Conservation (phyloP, 2,888 invertebrate genomes). For the Anarsia innoxiella region DNA sequence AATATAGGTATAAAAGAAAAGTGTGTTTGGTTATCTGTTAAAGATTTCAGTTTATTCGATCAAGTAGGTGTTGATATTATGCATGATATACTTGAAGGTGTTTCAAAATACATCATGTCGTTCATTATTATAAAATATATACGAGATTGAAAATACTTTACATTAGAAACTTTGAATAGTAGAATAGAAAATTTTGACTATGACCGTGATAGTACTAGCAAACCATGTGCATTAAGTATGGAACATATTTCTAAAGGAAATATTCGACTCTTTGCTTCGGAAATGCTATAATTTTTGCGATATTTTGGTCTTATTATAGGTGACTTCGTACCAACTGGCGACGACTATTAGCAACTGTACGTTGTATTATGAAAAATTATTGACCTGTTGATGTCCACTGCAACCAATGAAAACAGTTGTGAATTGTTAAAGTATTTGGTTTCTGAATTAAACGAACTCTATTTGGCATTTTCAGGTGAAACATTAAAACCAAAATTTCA, state of each 20-base stretch:
- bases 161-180: not conserved
- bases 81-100: conserved; percentile 18
- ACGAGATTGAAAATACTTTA: conserved; percentile 2
- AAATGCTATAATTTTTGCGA: conserved; percentile 13
- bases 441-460: conserved; percentile 9
- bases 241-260: not conserved
- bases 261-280: conserved; percentile 12
- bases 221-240: not conserved
- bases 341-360: conserved; percentile 10
- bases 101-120: conserved; percentile 12
- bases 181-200: conserved; percentile 3
- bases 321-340: conserved; percentile 9
- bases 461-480: conserved; percentile 2
- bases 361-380: conserved; percentile 8
- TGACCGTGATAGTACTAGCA: conserved; percentile 5
- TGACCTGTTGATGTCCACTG: conserved; percentile 3
- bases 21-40: conserved; percentile 14
- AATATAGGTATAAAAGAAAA: conserved; percentile 17
- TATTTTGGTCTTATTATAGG: conserved; percentile 13
- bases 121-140: conserved; percentile 9
- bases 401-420: not conserved
- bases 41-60: conserved; percentile 16
- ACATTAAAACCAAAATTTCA: conserved; percentile 17
- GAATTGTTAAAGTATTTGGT: conserved; percentile 8
- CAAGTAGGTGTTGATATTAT: conserved; percentile 16